These are phyloP conservation scores for Drosophila fungiperda DNA, from an alignment of 2,888 invertebrate species.

Conservation along the genomic window DNA sequence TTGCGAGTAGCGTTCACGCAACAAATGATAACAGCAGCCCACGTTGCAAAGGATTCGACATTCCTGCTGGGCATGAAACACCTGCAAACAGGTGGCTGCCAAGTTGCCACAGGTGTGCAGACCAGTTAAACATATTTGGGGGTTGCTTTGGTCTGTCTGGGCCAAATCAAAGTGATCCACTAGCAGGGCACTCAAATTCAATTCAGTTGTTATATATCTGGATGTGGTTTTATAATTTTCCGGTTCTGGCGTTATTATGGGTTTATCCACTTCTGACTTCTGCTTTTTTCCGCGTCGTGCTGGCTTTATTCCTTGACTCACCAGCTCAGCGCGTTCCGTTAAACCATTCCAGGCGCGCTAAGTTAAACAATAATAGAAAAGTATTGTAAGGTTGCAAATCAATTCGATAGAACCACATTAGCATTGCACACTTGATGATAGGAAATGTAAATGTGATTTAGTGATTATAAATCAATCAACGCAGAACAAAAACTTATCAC, in stretches of 20 bases:
- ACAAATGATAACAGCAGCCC: constrained; percentile 95
- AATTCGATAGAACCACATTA: background rate
- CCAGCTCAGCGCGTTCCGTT: constrained; percentile 86
- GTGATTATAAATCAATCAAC: background rate
- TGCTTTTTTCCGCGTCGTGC: constrained; percentile 73
- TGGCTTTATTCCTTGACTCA: constrained; percentile 84
- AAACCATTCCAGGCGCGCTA: constrained; percentile 88
- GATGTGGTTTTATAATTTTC: constrained; percentile 87
- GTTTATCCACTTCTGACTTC: constrained; percentile 26
- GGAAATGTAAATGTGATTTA: background rate
- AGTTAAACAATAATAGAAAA: constrained; percentile 24
- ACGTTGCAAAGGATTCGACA: constrained; percentile 90
- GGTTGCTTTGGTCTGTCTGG: constrained; percentile 51
- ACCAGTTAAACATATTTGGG: constrained; percentile 88
- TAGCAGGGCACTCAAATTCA: constrained; percentile 86
- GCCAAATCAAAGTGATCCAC: constrained; percentile 86
- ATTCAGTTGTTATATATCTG: constrained; percentile 87
- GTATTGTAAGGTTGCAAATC: constrained; percentile 10
- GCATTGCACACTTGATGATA: background rate
- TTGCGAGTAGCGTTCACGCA: constrained; percentile 87
- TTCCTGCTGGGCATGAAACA: constrained; percentile 87
- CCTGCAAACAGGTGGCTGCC: constrained; percentile 89
- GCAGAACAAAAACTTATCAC: background rate
- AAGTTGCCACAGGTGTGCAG: constrained; percentile 96
- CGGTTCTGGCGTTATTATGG: background rate